Evolutionary conservation across 2,797 vertebrate genomes (phyloP), one percentile per base, ranked within the genome.

Genomic region (Lepilemur septentrionalis): DNA sequence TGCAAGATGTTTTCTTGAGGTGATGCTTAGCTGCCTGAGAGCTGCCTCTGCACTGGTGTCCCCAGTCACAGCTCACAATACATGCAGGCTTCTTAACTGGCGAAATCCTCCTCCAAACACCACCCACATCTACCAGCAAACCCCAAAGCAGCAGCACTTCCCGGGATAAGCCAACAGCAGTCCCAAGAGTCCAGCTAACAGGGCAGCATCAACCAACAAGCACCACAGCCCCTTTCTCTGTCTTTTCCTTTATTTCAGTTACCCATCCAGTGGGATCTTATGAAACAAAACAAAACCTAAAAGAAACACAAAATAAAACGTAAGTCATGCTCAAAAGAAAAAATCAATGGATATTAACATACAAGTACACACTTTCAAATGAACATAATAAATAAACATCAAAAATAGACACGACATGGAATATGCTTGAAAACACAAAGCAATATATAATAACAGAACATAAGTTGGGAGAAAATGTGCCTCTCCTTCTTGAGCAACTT

Each of bases 211-310:
- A 98, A 98, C 94, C 97, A 97, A 73, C 92, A 98, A 98, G 98
- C 97, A 98, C 98, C 98, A 99, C 93, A 98, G 98, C 95, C 98
- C 98, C 98, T 98, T 94, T 98, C 98, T 98, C 98, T 98, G 94
- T 98, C 97, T 98, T 98, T 98, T 98, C 97, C 97, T 94, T 99
- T 99, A 99, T 98, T 98, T 99, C 99, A 99, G 99, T 98, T 99
- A 99, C 99, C 99, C 99, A 99, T 99, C 99, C 99, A 99, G 99
- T 98, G 99, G 99, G 98, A 99, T 99, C 99, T 99, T 99, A 99
- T 99, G 99, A 99, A 99, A 99, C 99, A 99, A 99, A 99, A 99
- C 99, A 99, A 99, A 99, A 99, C 99, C 99, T 99, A 99, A 99
- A 99, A 99, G 98, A 99, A 99, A 99, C 99, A 98, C 99, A 99